phyloP scores from a whole-genome alignment of 64 coral and sea anemone genomes.

The Actinia tenebrosa region DNA sequence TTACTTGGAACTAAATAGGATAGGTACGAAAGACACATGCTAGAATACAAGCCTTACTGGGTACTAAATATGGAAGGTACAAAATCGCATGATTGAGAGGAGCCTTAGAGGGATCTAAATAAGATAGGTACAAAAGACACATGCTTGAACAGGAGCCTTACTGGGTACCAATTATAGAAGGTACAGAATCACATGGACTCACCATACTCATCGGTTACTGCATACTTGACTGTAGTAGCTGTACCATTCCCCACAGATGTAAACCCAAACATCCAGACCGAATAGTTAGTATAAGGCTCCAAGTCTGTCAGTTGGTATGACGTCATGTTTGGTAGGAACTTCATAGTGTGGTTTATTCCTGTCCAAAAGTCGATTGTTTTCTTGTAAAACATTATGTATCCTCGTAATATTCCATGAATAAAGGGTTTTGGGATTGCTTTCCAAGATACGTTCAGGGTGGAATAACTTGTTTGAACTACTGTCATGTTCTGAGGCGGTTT shows the following conservation, averaged over 20 bases:
- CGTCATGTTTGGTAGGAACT: slow-evolving; percentile 9
- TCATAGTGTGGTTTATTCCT: slow-evolving; percentile 19
- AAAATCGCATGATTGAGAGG: slow-evolving; percentile 9
- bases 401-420: slow-evolving; percentile 54
- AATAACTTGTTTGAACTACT: slow-evolving; percentile 48
- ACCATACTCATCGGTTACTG: slow-evolving; percentile 72
- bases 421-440: slow-evolving; percentile 54
- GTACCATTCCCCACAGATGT: slow-evolving; percentile 65
- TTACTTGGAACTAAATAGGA: slow-evolving; percentile 56
- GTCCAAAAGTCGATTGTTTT: background rate
- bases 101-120: slow-evolving; percentile 61
- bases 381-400: slow-evolving; percentile 55
- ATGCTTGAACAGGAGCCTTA: background rate
- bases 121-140: background rate
- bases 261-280: slow-evolving; percentile 55
- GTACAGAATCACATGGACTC: background rate
- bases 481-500: slow-evolving; percentile 57
- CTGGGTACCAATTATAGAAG: background rate
- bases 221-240: slow-evolving; percentile 7
- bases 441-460: slow-evolving; percentile 61
- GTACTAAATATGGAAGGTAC: background rate
- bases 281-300: slow-evolving; percentile 60
- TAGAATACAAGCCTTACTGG: background rate
- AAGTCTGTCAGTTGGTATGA: slow-evolving; percentile 35
- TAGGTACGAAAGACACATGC: background rate